Evolutionary conservation across 2,888 invertebrate genomes (phyloP), one percentile per base, ranked within the genome.

Genomic region (Pelosia muscerda): DNA sequence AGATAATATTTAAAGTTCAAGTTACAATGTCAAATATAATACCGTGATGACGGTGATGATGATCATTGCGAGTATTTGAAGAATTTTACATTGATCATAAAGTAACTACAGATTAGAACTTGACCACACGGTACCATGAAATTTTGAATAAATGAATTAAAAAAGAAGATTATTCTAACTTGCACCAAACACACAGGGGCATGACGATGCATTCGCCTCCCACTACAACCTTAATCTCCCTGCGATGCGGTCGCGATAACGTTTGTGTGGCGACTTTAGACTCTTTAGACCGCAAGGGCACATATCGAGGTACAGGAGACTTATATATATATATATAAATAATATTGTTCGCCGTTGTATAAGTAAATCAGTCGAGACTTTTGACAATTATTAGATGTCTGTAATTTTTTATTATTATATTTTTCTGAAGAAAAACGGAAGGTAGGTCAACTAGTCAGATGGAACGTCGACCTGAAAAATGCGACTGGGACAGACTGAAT

Each of bases 201-300:
- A 93, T 93, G 93, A 93, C 92, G 91, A 86, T 93, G 93, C 94
- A 93, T 88, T 90, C 87, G 88, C 89, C 87, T 88, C 87, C 84
- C 84, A 84, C 86, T 83, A 82, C 84, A 88, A 82, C 88, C 90
- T 91, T 92, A 93, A 94, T 93, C 93, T 93, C 85, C 86, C 86
- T 87, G 87, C 88, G 93, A 93, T 93, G 90, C 85, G 86, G 85
- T 83, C 83, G 83, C 83, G 92, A 94, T 94, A 93, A 92, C 89
- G 86, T 88, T 89, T 86, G 85, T 91, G 86, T 88, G 84, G 87
- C 82, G 85, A 87, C 86, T 86, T 83, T 74, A 81, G 78, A 69
- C 69, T 73, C 38, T 38, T 38, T 38, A 38, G 38, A 34, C 34
- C 73, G 64, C 66, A 67, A 25, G 55, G 59, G 54, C 49, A 61